Evolutionary conservation across 2,797 vertebrate species (phyloP).

Genomic region (Moxostoma hubbsi): DNA sequence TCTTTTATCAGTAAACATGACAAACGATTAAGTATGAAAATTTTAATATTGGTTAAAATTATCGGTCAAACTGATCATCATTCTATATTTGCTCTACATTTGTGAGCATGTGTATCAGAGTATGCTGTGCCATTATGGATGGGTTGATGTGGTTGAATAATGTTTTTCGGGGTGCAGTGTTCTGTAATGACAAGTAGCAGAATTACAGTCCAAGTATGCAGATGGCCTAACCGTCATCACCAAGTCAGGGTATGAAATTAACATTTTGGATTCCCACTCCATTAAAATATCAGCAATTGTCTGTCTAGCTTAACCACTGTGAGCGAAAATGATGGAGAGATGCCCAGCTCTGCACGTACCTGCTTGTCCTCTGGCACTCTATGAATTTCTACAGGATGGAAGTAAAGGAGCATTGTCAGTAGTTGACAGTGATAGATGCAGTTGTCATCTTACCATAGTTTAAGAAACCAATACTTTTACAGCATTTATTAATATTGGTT

Average conservation of each 20-base stretch:
- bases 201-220: conserved; percentile 39
- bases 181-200: conserved; percentile 21
- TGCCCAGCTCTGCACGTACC: conserved; percentile 38
- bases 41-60: too few relatives aligned
- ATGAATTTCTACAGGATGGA: conserved; percentile 39
- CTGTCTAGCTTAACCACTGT: conserved; percentile 46
- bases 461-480: not conserved
- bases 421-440: not conserved
- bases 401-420: conserved; percentile 27
- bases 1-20: too few relatives aligned
- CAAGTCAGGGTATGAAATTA: conserved; percentile 51
- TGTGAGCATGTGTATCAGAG: conserved; percentile 24
- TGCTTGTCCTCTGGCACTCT: conserved; percentile 2
- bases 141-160: conserved; percentile 26
- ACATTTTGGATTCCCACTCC: conserved; percentile 39
- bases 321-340: conserved; percentile 35
- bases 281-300: conserved; percentile 54
- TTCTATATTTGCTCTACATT: not conserved
- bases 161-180: conserved; percentile 6
- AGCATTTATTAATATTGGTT: too few relatives aligned
- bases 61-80: too few relatives aligned
- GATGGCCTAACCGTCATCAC: conserved; percentile 41
- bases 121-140: conserved; percentile 19
- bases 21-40: too few relatives aligned
- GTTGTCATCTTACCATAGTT: not conserved